Evolutionary conservation across 2,888 invertebrate genomes (phyloP), one percentile per base, ranked within the genome.

Genomic region (Fragum fragum): DNA sequence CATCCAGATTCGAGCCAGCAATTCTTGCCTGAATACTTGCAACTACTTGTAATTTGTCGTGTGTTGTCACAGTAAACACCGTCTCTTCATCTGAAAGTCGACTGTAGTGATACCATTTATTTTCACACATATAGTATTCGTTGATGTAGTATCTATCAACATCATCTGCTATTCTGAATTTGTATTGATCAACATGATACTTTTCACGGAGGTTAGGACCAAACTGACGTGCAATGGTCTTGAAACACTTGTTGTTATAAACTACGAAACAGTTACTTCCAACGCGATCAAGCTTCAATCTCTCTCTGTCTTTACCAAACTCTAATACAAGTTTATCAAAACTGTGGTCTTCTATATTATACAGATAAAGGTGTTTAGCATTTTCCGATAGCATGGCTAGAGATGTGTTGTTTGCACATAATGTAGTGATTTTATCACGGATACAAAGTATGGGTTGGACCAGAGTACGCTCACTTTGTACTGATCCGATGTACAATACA

Each of bases 221-320:
- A 14, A 26, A n/a, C 16, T 39, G 6, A 16, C 73, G 57, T 1
- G n/a, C 18, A 3, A 80, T 57, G 32, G 28, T 47, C 14, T 73
- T 32, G n/a, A 52, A 47, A 7, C 52, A 14, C 39, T 72, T 52
- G 7, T 73, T 53, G 32, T 76, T 36, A 32, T 80, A 69, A 36
- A 80, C 21, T 1, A 80, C 39, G 55, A 80, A 80, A n/a, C 80
- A 76, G 32, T 36, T 9, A n/a, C 39, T 23, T 16, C 23, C 61
- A 3, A 28, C 55, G 23, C 53, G 28, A 57, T 23, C 66, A 23
- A 75, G 6, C 5, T 66, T 71, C 14, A 42, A 42, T 0, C n/a
- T 18, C 0, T 59, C 21, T 21, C 42, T 16, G 3, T 26, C 18
- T 42, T 39, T 26, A 7, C 55, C 36, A 14, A n/a, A 2, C 5